Evolutionary conservation across 2,888 invertebrate genomes (phyloP).

Genomic region (Leistus spinibarbis): DNA sequence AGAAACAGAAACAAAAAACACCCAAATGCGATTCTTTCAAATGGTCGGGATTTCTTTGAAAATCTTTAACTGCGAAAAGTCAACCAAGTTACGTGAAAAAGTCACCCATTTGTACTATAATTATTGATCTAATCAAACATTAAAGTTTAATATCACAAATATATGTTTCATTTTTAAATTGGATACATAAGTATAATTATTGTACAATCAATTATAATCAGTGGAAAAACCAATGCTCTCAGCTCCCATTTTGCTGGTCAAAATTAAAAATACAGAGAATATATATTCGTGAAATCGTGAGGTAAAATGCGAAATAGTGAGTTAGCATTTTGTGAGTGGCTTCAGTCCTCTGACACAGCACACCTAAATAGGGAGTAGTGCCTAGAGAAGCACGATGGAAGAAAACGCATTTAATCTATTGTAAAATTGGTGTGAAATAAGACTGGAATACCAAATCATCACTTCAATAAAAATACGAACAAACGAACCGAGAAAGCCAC

Average conservation of each 20-base stretch:
- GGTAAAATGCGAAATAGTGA: too few species aligned
- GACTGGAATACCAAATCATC: conserved; percentile 39
- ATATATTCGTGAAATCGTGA: too few species aligned
- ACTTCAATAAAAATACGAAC: conserved; percentile 37
- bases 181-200: too few species aligned
- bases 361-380: background rate
- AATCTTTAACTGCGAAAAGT: background rate
- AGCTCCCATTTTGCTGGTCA: too few species aligned
- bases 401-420: conserved; percentile 28
- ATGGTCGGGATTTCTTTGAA: background rate
- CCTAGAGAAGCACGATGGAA: background rate
- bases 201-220: too few species aligned
- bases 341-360: background rate
- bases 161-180: too few species aligned
- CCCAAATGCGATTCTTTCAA: background rate
- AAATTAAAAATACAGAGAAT: too few species aligned
- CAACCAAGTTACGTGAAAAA: background rate
- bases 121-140: too few species aligned
- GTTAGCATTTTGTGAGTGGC: too few species aligned
- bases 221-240: too few species aligned
- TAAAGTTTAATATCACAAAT: too few species aligned
- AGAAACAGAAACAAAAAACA: background rate
- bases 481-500: conserved; percentile 31
- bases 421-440: conserved; percentile 38
- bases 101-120: background rate